Base-by-base conservation (phyloP, 2,113 vertebrate genomes). In the Potamarius usumacintae region DNA sequence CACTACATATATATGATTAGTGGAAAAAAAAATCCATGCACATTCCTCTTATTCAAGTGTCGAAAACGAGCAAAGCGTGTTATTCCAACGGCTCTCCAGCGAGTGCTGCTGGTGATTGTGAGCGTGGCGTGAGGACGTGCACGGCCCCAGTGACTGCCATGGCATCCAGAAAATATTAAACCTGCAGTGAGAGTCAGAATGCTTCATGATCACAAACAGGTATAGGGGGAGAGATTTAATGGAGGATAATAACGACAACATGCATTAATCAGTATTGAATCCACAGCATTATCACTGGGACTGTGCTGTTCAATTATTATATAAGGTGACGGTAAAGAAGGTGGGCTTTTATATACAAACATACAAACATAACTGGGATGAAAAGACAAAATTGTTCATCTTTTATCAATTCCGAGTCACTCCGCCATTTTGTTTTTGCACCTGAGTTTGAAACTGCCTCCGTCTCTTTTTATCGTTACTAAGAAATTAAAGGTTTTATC, bases 161-260 rank as follows among this genome's bases (percentile, higher is more conserved):
- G 53, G 77, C n/a, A 17, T 2, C 9, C 11, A 12, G 52, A 17
- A 53, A 27, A 30, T 27, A 17, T 79, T 27, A 79, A 27, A 72
- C 9, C 50, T 30, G 53, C 25, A 27, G 25, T 6, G 20, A 53
- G 22, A n/a, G 50, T n/a, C 42, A 42, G 42, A 42, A 12, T 4
- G 34, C 48, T 53, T 79, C 53, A 55, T 55, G 52, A 79, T 55
- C 25, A 55, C 4, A 12, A 77, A 53, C 74, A 52, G 10, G n/a
- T 14, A 58, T 0, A 0, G n/a, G 20, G 78, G 53, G 53, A 80
- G 78, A 80, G 7, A 42, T 80, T 80, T 30, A 80, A 80, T 20
- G 15, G 27, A 55, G 52, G 48, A 79, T n/a, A 79, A 90, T 88
- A 90, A 82, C 83, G 89, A 88, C 77, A 86, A 52, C 57, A 50